A percentile compares a stretch with the other conserved stretches of the same genome.
phyloP scores from a whole-genome alignment of 2,797 vertebrate genomes.

The Sparidentex hasta region DNA sequence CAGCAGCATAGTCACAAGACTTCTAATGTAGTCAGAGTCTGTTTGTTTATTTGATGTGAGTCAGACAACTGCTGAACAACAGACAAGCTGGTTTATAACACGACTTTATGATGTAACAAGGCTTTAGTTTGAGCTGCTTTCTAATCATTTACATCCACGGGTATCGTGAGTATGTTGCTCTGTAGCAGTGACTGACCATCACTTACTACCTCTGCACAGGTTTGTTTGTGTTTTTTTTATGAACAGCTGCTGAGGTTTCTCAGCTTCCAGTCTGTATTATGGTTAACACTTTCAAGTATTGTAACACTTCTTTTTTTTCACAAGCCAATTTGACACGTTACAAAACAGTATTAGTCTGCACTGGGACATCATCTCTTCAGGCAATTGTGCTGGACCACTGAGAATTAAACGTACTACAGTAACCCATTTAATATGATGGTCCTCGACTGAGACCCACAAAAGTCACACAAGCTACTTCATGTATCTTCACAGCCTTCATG shows the following conservation, averaged over 20 bases:
- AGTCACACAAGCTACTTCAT: neutral
- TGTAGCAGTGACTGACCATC: neutral
- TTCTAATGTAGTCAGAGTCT: constrained; percentile 18
- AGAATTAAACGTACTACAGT: neutral
- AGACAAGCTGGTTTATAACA: constrained; percentile 22
- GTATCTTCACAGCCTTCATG: neutral
- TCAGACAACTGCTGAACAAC: constrained; percentile 20
- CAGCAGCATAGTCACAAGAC: constrained; percentile 34
- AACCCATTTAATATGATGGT: neutral
- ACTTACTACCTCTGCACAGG: neutral
- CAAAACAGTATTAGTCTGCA: neutral
- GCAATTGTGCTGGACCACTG: constrained; percentile 2
- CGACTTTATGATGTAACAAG: constrained; percentile 37
- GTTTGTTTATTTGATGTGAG: constrained; percentile 35
- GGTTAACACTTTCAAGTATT: neutral
- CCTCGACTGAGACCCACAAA: neutral
- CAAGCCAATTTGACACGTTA: constrained; percentile 12
- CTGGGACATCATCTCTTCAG: neutral
- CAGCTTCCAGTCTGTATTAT: neutral
- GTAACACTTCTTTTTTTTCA: constrained; percentile 2
- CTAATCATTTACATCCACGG: neutral
- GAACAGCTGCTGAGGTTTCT: neutral
- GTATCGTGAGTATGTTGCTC: neutral
- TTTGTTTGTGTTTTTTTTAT: neutral
- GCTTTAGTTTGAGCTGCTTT: constrained; percentile 5